Conservation (phyloP, 2,797 vertebrate species). For the Bradypodion ventrale region DNA sequence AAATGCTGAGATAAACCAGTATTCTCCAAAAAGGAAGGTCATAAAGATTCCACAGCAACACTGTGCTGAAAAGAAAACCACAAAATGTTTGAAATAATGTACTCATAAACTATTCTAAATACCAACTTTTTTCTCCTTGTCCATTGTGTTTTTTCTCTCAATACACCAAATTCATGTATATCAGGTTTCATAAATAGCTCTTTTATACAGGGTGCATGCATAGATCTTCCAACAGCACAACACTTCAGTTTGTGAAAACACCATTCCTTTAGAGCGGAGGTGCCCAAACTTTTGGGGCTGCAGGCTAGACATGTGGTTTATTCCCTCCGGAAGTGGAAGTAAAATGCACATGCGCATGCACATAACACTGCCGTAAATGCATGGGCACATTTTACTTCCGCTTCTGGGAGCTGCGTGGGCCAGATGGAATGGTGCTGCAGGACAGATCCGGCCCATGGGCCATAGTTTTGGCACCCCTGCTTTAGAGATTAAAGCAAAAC, state of each 20-base stretch:
- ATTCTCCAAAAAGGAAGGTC: conserved; percentile 82
- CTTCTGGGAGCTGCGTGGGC: too few relatives aligned
- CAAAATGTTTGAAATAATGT: not conserved
- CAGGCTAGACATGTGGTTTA: too few relatives aligned
- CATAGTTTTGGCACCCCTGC: too few relatives aligned
- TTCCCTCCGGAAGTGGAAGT: too few relatives aligned
- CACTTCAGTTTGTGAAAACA: too few relatives aligned
- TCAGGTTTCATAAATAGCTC: too few relatives aligned
- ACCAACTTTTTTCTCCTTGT: not conserved
- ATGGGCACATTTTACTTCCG: too few relatives aligned
- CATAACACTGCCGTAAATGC: too few relatives aligned
- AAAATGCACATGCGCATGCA: too few relatives aligned
- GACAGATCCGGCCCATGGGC: too few relatives aligned
- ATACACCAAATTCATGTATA: not conserved
- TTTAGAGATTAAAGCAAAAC: not conserved
- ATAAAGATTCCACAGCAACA: conserved; percentile 78
- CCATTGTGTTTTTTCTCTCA: not conserved
- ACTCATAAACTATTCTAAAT: not conserved
- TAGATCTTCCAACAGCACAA: not conserved
- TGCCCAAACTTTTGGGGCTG: too few relatives aligned
- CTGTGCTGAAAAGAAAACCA: conserved; percentile 72
- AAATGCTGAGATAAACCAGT: conserved; percentile 83
- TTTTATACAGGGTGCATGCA: not conserved
- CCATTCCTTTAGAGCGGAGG: not conserved
- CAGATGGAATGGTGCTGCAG: too few relatives aligned